Evolutionary conservation across 2,113 vertebrate genomes (phyloP), one percentile per base, ranked within the genome.

Genomic region (Sinocyclocheilus anshuiensis): DNA sequence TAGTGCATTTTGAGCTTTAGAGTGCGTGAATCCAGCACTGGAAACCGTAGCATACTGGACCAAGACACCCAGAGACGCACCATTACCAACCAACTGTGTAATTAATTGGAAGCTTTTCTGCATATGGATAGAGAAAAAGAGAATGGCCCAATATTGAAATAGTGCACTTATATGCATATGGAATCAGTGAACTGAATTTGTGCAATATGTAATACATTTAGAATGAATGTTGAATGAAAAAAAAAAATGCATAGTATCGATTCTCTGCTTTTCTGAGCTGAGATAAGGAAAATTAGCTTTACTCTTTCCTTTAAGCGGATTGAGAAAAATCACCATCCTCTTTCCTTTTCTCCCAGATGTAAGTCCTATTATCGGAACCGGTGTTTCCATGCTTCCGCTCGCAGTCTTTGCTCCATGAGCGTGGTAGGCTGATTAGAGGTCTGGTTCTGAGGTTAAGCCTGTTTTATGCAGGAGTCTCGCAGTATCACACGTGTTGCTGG

Each of bases 271-370:
- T 87, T 77, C 86, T 88, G 79, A 81, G 33, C 13, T 15, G 29
- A 33, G 89, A 90, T 88, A 90, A 87, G 83, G 80, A 83, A 88
- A 88, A 90, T 88, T 69, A 87, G 77, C 87, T 87, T 88, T 87
- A 82, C 71, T 83, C 36, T 84, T 77, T 61, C 77, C 83, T 81
- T 71, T 81, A 75, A 81, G 76, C 69, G 81, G 87, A 86, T 86
- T 90, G 77, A 42, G 59, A 74, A 83, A 80, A 67, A 55, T 71
- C 74, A 80, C 78, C 36, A 71, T 77, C 65, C 65, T 82, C 61
- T 82, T 84, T 79, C 26, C 22, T 75, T 55, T 76, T 36, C n/a
- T 81, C 53, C 80, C 61, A 26, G 59, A 77, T 79, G 77, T 75
- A 85, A 87, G 87, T 82, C 74, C 55, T 61, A 80, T 88, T 83